Evolutionary conservation across 2,888 invertebrate species (phyloP).

Genomic region (Hirtodrosophila confusa): DNA sequence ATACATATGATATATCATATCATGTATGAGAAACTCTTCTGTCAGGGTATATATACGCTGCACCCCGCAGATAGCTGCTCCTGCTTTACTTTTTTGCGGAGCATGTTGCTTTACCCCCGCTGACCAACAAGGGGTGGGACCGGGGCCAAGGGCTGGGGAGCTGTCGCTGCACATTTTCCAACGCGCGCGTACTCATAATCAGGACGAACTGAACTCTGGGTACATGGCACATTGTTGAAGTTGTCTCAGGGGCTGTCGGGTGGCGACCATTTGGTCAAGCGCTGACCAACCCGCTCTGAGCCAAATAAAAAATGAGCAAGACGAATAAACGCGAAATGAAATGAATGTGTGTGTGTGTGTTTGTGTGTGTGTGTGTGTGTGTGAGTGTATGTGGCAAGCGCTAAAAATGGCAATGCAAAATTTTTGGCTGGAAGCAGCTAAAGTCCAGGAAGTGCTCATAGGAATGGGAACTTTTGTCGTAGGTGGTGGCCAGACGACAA

Average conservation of each 20-base stretch:
- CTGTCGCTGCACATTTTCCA: slow-evolving; percentile 67
- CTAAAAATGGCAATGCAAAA: slow-evolving; percentile 74
- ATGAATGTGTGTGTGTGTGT: slow-evolving; percentile 37
- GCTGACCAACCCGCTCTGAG: slow-evolving; percentile 30
- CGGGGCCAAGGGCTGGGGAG: slow-evolving; percentile 2
- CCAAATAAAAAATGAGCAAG: slow-evolving; percentile 49
- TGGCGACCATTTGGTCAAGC: slow-evolving; percentile 80
- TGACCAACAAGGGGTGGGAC: background rate
- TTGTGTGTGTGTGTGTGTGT: background rate
- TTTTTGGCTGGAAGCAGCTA: slow-evolving; percentile 52
- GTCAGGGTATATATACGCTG: too few species aligned
- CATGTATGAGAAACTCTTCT: too few species aligned
- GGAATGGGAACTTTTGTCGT: slow-evolving; percentile 10
- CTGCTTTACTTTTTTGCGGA: slow-evolving; percentile 1
- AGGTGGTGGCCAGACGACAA: slow-evolving; percentile 70
- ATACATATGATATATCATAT: too few species aligned
- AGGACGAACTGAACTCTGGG: slow-evolving; percentile 40
- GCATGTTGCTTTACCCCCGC: slow-evolving; percentile 30
- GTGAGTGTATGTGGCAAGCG: slow-evolving; percentile 45
- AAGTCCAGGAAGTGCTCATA: slow-evolving; percentile 25
- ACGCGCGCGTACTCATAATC: slow-evolving; percentile 75
- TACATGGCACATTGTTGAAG: slow-evolving; percentile 37
- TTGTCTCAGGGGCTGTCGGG: slow-evolving; percentile 71
- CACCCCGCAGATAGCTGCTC: too few species aligned
- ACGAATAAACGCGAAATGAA: slow-evolving; percentile 74